These are phyloP conservation scores for Malthinus flaveolus DNA, from an alignment of 2,888 invertebrate species.

Conservation along the genomic window DNA sequence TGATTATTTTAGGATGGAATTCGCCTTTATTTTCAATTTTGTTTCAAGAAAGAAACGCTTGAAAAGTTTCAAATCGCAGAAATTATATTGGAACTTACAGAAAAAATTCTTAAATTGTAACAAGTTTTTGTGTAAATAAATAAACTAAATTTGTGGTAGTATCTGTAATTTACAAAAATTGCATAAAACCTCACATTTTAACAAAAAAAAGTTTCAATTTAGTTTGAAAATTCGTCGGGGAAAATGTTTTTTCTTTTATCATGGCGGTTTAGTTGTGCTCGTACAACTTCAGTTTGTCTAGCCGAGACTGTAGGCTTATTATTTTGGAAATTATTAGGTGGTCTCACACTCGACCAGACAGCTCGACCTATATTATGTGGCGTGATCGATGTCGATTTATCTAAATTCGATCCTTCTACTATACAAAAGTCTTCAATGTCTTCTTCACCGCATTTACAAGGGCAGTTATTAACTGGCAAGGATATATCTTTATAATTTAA, in stretches of 20 bases:
- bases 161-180: background rate
- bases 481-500: background rate
- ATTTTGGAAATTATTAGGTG: conserved; percentile 35
- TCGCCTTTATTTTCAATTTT: conserved; percentile 15
- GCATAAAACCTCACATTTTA: background rate
- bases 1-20: background rate
- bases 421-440: conserved; percentile 37
- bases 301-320: conserved; percentile 40
- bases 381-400: conserved; percentile 33
- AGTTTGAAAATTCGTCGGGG: too few relatives aligned
- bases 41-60: conserved; percentile 35
- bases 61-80: conserved; percentile 42
- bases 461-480: background rate
- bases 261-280: conserved; percentile 40
- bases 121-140: background rate
- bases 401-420: conserved; percentile 39
- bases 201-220: background rate
- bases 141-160: background rate
- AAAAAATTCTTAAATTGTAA: conserved; percentile 15
- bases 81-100: conserved; percentile 37
- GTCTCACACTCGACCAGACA: conserved; percentile 41
- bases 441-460: background rate
- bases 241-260: conserved; percentile 19
- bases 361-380: conserved; percentile 36
- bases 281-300: conserved; percentile 40